These are phyloP conservation scores for Myripristis jacobus DNA, from an alignment of 2,797 vertebrate genomes.

Conservation along the genomic window DNA sequence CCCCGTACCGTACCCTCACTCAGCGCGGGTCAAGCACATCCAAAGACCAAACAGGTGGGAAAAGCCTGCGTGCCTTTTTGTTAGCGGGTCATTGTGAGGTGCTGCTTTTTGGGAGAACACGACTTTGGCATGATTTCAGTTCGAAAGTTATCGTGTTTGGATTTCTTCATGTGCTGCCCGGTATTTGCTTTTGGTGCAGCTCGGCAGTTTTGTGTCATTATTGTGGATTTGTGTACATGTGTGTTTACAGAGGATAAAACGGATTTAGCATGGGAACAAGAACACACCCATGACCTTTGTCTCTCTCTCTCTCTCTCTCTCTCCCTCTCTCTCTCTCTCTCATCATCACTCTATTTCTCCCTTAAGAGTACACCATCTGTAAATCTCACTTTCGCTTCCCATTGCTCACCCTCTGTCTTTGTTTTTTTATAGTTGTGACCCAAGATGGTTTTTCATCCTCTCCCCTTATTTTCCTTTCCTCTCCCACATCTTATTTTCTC, in stretches of 20 bases:
- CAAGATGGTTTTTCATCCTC: constrained; percentile 41
- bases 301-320: constrained; percentile 23
- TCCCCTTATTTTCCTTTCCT: constrained; percentile 13
- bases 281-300: constrained; percentile 45
- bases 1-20: too few species aligned
- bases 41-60: too few species aligned
- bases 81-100: too few species aligned
- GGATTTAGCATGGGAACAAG: constrained; percentile 51
- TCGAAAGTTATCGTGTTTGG: neutral
- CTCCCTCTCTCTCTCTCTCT: neutral
- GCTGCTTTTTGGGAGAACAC: too few species aligned
- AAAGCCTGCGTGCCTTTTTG: too few species aligned
- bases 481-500: constrained; percentile 15
- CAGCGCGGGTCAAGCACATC: too few species aligned
- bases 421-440: constrained; percentile 57
- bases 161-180: neutral
- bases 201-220: neutral
- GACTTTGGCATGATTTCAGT: neutral
- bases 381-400: constrained; percentile 27
- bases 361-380: constrained; percentile 17
- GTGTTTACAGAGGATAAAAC: constrained; percentile 7
- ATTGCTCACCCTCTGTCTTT: constrained; percentile 31
- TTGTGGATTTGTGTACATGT: neutral
- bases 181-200: neutral
- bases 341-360: neutral